Percentiles rank a stretch among this genome's conserved stretches.
Conservation (phyloP, 2,113 vertebrate species). For the Pongo pygmaeus region DNA sequence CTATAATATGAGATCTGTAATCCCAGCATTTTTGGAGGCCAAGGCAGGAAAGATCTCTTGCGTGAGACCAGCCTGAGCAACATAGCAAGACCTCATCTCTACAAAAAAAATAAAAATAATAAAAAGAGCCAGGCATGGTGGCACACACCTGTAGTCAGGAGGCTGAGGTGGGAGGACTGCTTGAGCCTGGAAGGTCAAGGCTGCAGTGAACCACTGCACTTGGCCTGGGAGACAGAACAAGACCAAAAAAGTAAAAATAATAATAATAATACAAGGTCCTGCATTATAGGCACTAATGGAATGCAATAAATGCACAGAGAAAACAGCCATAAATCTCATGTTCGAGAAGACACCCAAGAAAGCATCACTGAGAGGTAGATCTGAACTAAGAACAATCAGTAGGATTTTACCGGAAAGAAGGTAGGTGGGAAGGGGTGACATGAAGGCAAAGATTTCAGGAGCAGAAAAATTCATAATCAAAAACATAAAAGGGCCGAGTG, state of each 20-base stretch:
- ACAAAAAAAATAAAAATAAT: too few species aligned
- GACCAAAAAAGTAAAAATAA: too few species aligned
- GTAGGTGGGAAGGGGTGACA: not conserved
- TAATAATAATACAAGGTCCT: not conserved
- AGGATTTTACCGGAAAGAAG: not conserved
- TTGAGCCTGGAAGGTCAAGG: too few species aligned
- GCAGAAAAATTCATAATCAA: not conserved
- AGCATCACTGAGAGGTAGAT: not conserved
- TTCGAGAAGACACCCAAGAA: not conserved
- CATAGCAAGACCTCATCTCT: too few species aligned
- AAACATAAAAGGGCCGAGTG: not conserved
- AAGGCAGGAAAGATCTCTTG: too few species aligned
- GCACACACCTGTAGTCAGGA: too few species aligned
- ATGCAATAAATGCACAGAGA: not conserved
- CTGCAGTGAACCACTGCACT: too few species aligned
- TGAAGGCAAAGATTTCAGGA: conserved; percentile 36
- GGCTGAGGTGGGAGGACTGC: too few species aligned
- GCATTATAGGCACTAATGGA: not conserved
- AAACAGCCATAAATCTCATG: not conserved
- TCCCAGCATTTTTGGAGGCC: too few species aligned
- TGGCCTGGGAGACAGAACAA: too few species aligned
- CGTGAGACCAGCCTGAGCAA: too few species aligned
- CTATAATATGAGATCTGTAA: not conserved
- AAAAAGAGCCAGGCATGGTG: too few species aligned
- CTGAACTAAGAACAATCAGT: not conserved